Evolutionary conservation across 2,797 vertebrate genomes (phyloP).

Genomic region (Hyperoplus immaculatus): DNA sequence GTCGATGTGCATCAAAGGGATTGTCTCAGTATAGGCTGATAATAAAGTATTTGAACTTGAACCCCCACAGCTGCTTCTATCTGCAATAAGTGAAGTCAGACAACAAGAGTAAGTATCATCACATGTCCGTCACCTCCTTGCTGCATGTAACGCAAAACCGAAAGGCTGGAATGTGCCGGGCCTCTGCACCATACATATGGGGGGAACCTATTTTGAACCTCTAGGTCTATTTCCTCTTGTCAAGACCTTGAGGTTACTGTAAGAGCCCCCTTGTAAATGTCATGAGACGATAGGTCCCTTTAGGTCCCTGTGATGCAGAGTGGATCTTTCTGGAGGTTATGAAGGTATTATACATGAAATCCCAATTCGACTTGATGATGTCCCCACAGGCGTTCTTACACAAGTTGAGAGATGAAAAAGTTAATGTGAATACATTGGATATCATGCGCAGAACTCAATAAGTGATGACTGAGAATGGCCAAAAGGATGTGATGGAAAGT

Average conservation of each 20-base stretch:
- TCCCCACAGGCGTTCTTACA: not conserved
- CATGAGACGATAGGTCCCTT: not conserved
- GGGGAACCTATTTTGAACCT: conserved; percentile 63
- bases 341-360: conserved; percentile 20
- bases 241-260: conserved; percentile 35
- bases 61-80: conserved; percentile 44
- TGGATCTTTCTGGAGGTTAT: conserved; percentile 13
- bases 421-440: conserved; percentile 24
- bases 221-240: conserved; percentile 55
- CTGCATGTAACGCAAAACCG: conserved; percentile 64
- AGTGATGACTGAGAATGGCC: conserved; percentile 10
- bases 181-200: conserved; percentile 47
- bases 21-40: conserved; percentile 38
- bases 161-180: conserved; percentile 33
- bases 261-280: conserved; percentile 24
- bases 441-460: not conserved
- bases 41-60: conserved; percentile 37
- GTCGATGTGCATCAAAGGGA: conserved; percentile 27
- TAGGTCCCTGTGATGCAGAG: not conserved
- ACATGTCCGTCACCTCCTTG: conserved; percentile 54
- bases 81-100: conserved; percentile 25
- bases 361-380: conserved; percentile 23
- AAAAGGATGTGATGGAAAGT: conserved; percentile 20
- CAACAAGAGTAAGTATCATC: conserved; percentile 59
- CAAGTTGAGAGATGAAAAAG: conserved; percentile 18